phyloP scores from a whole-genome alignment of 2,113 vertebrate genomes.

The Struthidea cinerea region DNA sequence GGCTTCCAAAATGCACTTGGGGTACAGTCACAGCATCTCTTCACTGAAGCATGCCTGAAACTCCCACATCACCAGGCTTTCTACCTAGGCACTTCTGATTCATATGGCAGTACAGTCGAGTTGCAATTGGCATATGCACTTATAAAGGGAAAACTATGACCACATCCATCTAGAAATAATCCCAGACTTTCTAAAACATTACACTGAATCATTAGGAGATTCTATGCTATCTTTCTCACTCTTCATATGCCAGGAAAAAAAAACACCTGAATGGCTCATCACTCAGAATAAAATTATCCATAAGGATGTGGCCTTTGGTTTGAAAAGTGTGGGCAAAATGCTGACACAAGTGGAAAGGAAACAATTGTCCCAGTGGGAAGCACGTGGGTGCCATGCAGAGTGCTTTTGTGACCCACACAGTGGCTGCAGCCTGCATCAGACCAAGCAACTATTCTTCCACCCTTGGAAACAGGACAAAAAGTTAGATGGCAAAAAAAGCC shows the following conservation, averaged over 20 bases:
- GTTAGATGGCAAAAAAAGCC: neutral
- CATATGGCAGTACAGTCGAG: neutral
- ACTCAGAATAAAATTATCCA: neutral
- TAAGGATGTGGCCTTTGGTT: neutral
- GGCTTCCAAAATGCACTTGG: neutral
- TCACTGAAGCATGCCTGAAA: neutral
- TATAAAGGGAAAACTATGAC: neutral
- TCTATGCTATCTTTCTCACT: neutral
- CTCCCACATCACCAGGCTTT: neutral
- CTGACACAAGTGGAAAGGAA: neutral
- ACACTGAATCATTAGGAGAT: neutral
- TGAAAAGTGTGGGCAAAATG: neutral
- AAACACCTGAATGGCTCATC: fast-evolving
- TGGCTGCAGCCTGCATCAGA: neutral
- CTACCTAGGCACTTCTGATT: neutral
- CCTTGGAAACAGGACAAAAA: neutral
- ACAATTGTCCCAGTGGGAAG: neutral
- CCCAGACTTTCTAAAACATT: neutral
- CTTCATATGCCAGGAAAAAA: neutral
- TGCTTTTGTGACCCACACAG: neutral
- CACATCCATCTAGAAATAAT: neutral
- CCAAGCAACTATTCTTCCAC: neutral
- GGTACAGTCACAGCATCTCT: neutral
- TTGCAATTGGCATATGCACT: neutral
- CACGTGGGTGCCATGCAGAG: neutral